phyloP scores from a whole-genome alignment of 2,888 invertebrate species.

The Pristionchus japonicus region DNA sequence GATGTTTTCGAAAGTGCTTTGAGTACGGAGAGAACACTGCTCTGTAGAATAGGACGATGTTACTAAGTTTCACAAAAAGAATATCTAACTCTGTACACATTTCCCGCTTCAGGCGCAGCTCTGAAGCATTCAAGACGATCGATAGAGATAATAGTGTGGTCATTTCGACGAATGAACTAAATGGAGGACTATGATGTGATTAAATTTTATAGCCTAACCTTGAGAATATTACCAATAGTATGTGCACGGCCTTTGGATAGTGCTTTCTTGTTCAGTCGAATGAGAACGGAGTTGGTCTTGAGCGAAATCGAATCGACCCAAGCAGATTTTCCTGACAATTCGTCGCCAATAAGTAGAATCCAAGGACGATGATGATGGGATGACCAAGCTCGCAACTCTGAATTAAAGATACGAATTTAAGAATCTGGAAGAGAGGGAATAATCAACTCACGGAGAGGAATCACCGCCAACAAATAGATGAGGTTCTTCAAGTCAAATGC shows the following conservation, averaged over 20 bases:
- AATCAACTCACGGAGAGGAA: slow-evolving; percentile 35
- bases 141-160: slow-evolving; percentile 15
- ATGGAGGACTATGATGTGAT: not conserved
- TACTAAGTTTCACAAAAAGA: not conserved
- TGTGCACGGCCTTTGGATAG: not conserved
- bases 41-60: not conserved
- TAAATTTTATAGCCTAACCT: not conserved
- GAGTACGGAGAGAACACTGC: not conserved
- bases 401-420: not conserved
- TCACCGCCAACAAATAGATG: slow-evolving; percentile 30
- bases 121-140: slow-evolving; percentile 38
- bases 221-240: not conserved
- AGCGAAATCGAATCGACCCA: slow-evolving; percentile 29
- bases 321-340: slow-evolving; percentile 13
- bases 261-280: slow-evolving; percentile 26
- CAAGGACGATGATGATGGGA: not conserved
- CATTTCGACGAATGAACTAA: slow-evolving; percentile 24
- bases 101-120: not conserved
- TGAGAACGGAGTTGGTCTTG: not conserved
- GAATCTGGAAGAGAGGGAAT: not conserved
- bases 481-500: slow-evolving; percentile 35
- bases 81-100: not conserved
- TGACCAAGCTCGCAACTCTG: slow-evolving; percentile 28
- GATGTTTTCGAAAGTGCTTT: slow-evolving; percentile 14
- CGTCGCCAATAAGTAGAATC: slow-evolving; percentile 42